These are phyloP conservation scores for Psophia crepitans DNA, from an alignment of 2,113 vertebrate species.

Conservation along the genomic window DNA sequence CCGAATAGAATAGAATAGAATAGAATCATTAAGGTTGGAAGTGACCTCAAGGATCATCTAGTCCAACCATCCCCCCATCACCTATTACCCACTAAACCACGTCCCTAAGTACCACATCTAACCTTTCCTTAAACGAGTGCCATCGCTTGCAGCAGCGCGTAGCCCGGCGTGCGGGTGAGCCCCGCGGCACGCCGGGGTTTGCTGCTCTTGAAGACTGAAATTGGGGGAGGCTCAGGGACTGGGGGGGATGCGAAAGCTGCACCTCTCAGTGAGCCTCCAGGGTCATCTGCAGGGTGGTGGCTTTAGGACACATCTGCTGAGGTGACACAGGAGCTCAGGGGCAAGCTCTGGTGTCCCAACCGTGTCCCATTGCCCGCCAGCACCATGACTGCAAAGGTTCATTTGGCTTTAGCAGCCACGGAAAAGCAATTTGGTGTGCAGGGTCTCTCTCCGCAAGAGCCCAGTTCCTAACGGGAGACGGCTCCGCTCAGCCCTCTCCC, in stretches of 20 bases:
- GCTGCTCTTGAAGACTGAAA: not conserved
- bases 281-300: not conserved
- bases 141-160: accelerated
- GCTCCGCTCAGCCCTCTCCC: not conserved
- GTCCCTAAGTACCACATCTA: too few species aligned
- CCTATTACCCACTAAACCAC: too few species aligned
- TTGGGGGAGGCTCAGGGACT: accelerated
- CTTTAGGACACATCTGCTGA: not conserved
- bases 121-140: too few species aligned
- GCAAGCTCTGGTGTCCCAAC: not conserved
- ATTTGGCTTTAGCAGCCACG: not conserved
- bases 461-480: not conserved
- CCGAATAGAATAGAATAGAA: too few species aligned
- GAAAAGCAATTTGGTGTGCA: not conserved
- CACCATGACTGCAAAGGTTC: accelerated
- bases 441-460: accelerated
- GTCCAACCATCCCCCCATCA: too few species aligned
- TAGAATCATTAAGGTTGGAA: too few species aligned
- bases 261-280: accelerated
- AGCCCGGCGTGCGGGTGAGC: accelerated
- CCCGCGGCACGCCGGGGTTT: accelerated
- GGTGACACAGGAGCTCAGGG: not conserved
- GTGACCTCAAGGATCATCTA: too few species aligned
- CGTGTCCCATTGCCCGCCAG: accelerated
- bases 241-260: too few species aligned